Conservation (phyloP, 2,797 vertebrate species). For the Momotus momota region DNA sequence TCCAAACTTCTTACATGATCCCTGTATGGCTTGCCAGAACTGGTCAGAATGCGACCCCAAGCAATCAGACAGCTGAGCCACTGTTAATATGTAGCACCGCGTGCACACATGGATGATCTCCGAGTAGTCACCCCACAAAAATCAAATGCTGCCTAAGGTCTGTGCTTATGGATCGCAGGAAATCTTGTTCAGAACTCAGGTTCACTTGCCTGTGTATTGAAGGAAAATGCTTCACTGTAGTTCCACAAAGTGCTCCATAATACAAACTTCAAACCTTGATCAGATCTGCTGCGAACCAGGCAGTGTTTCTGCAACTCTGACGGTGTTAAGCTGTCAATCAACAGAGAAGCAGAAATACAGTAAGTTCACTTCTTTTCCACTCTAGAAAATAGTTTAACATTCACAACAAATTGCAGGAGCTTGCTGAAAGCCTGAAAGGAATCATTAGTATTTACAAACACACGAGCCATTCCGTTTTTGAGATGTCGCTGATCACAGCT, state of each 20-base stretch:
- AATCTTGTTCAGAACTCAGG: background rate
- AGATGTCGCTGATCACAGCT: background rate
- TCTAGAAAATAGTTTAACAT: background rate
- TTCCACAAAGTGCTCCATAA: background rate
- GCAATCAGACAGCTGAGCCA: background rate
- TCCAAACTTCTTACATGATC: background rate
- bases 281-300: background rate
- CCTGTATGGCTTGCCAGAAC: background rate
- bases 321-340: background rate
- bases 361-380: background rate
- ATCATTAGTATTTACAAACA: background rate
- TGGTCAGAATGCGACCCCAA: background rate
- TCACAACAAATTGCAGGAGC: background rate
- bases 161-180: background rate
- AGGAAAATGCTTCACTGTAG: background rate
- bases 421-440: constrained; percentile 4
- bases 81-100: background rate
- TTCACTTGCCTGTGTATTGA: background rate
- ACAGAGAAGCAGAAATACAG: background rate
- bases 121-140: background rate
- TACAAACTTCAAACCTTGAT: background rate
- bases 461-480: background rate
- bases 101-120: background rate
- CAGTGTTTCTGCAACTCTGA: background rate
- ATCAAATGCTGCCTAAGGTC: background rate